phyloP scores from a whole-genome alignment of 2,888 invertebrate genomes.

The Zygaena filipendulae region DNA sequence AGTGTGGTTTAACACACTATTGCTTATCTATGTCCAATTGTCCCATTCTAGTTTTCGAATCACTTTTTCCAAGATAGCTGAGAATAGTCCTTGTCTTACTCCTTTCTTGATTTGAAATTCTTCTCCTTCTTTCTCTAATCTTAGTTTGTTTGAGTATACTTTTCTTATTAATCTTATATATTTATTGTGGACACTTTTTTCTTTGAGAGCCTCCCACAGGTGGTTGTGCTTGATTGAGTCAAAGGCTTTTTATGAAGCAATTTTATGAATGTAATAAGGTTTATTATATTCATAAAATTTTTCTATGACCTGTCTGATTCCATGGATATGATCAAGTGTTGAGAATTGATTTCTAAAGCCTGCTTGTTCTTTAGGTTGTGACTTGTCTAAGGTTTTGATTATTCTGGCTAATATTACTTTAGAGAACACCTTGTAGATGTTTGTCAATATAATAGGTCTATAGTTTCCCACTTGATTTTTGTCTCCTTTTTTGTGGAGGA shows the following conservation, averaged over 20 bases:
- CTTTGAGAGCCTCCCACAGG: too few relatives aligned
- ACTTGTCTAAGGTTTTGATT: too few relatives aligned
- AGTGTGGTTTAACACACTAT: too few relatives aligned
- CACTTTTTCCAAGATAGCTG: conserved; percentile 3
- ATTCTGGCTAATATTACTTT: conserved; percentile 15
- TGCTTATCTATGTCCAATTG: too few relatives aligned
- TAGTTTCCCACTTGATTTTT: conserved; percentile 16
- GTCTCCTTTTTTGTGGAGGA: conserved; percentile 17
- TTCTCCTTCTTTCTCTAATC: too few relatives aligned
- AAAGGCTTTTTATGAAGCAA: conserved; percentile 7
- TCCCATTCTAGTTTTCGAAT: conserved; percentile 6
- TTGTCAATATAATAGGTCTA: conserved; percentile 17
- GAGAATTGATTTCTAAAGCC: conserved; percentile 5
- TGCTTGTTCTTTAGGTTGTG: conserved; percentile 6
- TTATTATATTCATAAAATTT: conserved; percentile 4
- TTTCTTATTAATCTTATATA: too few relatives aligned
- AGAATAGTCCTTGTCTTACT: conserved; percentile 8
- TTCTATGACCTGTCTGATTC: conserved; percentile 4
- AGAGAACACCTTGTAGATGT: conserved; percentile 19
- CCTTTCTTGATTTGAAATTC: too few relatives aligned
- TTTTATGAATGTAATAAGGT: conserved; percentile 1
- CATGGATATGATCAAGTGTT: conserved; percentile 6
- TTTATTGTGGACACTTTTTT: too few relatives aligned
- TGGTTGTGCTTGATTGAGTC: conserved; percentile 6
- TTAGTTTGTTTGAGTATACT: too few relatives aligned